Base-by-base conservation (phyloP, 2,113 vertebrate genomes). In the Perca flavescens region DNA sequence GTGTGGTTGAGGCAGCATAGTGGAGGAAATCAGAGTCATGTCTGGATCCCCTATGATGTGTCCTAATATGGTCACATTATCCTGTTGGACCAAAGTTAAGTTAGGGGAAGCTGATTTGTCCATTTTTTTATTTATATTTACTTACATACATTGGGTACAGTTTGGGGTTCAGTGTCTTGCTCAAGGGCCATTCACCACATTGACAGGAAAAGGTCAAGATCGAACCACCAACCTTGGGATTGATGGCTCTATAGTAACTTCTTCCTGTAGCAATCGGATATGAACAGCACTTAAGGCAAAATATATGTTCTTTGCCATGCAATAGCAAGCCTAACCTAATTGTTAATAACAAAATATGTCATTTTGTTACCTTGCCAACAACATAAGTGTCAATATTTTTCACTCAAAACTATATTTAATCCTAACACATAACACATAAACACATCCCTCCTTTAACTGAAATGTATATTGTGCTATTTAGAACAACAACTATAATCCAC, bases 1-100 rank as follows among this genome's bases (percentile, higher is more conserved):
- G 64, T 77, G 79, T 56, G 76, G 65, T 56, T 56, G 8, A 69
- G 19, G 46, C 57, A 16, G 15, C 6, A 47, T 13, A 15, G 40
- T 52, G 52, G 62, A 82, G 57, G 73, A 70, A 73, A 54, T 74
- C 16, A 54, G 74, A 85, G 54, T 91, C 85, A 93, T 76, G 85
- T 86, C 86, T 85, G 47, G 61, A 71, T 62, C 34, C 57, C 40
- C 21, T 28, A 15, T n/a, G n/a, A 75, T 67, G 54, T 60, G 19
- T 53, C 54, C 57, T 22, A 3, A n/a, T 63, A 53, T 80, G 43
- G 61, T 54, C 21, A 69, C 2, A 36, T 15, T 34, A 36, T 80
- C 53, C 63, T 65, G 54, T 43, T n/a, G 6, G 17, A 65, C 19
- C 36, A 60, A 61, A 71, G 8, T 69, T 4, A 63, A 74, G 11